These are phyloP conservation scores for Girardinichthys multiradiatus DNA, from an alignment of 2,113 vertebrate species.

Conservation along the genomic window DNA sequence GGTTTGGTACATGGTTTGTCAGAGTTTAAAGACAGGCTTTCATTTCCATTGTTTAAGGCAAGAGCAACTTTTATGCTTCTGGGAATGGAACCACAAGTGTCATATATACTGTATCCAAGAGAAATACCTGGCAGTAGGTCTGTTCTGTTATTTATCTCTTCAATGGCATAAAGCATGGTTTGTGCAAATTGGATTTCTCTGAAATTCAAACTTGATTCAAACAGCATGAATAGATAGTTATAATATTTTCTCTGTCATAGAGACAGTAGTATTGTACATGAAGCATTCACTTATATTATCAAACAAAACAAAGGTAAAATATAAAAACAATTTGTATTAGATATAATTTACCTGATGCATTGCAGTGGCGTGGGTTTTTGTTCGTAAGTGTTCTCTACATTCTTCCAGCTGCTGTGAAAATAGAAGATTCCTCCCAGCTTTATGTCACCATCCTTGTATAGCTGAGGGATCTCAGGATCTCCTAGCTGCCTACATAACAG, in stretches of 20 bases:
- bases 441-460: slow-evolving; percentile 71
- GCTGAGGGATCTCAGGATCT: slow-evolving; percentile 45
- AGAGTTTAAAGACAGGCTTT: slow-evolving; percentile 13
- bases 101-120: slow-evolving; percentile 79
- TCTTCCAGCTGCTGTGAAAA: slow-evolving; percentile 72
- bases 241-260: neutral
- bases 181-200: slow-evolving; percentile 78
- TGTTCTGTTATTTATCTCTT: slow-evolving; percentile 80
- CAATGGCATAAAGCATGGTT: slow-evolving; percentile 78
- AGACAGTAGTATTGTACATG: neutral
- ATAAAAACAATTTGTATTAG: fast-evolving
- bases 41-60: slow-evolving; percentile 67
- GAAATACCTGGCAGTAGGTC: slow-evolving; percentile 73
- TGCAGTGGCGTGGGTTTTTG: slow-evolving; percentile 62
- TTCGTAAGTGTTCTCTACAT: slow-evolving; percentile 44
- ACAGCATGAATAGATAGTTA: neutral
- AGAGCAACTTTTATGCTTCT: slow-evolving; percentile 65
- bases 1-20: slow-evolving; percentile 57
- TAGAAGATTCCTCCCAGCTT: slow-evolving; percentile 74
- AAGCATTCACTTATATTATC: neutral
- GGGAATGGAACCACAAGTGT: slow-evolving; percentile 71
- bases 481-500: slow-evolving; percentile 60
- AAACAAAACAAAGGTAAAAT: fast-evolving
- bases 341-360: slow-evolving; percentile 70
- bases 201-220: slow-evolving; percentile 71